phyloP scores from a whole-genome alignment of 2,888 invertebrate genomes.

The Synanthedon tipuliformis region DNA sequence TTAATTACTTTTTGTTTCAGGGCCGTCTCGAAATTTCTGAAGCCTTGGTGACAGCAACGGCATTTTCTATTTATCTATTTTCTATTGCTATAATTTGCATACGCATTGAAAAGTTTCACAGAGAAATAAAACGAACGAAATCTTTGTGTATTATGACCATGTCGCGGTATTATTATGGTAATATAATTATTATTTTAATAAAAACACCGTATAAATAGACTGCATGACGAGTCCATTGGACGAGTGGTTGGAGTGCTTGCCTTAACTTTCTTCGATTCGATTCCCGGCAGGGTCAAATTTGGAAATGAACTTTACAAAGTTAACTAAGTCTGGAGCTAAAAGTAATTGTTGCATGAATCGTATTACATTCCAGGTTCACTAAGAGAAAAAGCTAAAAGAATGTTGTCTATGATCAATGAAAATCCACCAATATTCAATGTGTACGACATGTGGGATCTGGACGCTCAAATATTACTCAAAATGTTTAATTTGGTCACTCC shows the following conservation, averaged over 20 bases:
- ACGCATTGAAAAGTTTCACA: constrained; percentile 28
- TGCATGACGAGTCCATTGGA: too few species aligned
- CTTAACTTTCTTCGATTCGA: too few species aligned
- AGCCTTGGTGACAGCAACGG: too few species aligned
- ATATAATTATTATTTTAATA: neutral
- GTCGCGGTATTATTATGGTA: neutral
- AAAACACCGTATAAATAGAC: too few species aligned
- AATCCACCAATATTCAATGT: constrained; percentile 28
- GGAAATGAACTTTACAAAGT: too few species aligned
- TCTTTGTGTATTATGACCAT: constrained; percentile 17
- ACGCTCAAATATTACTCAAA: constrained; percentile 16
- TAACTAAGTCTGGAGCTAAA: too few species aligned
- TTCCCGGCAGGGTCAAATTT: too few species aligned
- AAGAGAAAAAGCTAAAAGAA: constrained; percentile 37
- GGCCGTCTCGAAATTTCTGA: too few species aligned
- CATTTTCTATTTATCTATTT: too few species aligned
- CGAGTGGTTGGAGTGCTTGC: too few species aligned
- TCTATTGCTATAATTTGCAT: constrained; percentile 13
- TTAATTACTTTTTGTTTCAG: too few species aligned
- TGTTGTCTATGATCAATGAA: constrained; percentile 38
- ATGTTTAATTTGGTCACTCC: constrained; percentile 18
- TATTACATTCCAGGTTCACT: constrained; percentile 27
- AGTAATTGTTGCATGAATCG: constrained; percentile 2
- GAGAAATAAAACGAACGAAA: constrained; percentile 35
- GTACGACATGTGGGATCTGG: constrained; percentile 26